These are phyloP conservation scores for Reticulitermes lucifugus DNA, from an alignment of 2,888 invertebrate species.

Conservation along the genomic window DNA sequence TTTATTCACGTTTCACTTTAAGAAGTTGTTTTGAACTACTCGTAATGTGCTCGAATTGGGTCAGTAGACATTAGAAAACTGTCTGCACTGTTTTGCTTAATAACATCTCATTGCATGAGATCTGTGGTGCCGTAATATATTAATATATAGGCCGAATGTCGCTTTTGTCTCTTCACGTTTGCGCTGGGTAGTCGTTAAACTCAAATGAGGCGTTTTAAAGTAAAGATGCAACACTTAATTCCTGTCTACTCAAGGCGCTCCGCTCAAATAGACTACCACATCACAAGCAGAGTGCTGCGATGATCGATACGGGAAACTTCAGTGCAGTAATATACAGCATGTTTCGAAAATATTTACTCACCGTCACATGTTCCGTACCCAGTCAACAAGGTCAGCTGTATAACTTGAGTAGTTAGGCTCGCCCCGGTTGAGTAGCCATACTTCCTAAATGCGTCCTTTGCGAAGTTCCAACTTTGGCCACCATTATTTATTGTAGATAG, in stretches of 20 bases:
- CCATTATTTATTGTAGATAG: too few relatives aligned
- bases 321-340: neutral
- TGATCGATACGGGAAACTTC: neutral
- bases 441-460: too few relatives aligned
- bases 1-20: neutral
- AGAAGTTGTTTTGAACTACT: neutral
- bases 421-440: too few relatives aligned
- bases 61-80: neutral
- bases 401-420: too few relatives aligned
- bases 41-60: neutral
- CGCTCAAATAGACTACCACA: slow-evolving; percentile 4
- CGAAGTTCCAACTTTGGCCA: too few relatives aligned
- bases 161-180: neutral
- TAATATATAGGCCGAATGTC: neutral
- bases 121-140: neutral
- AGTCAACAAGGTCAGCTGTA: too few relatives aligned
- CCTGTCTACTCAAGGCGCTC: neutral
- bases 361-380: neutral
- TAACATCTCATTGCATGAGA: neutral
- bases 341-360: neutral
- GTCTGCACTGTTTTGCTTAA: neutral
- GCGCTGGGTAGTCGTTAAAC: neutral
- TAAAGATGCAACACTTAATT: slow-evolving; percentile 14
- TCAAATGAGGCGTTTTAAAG: slow-evolving; percentile 14
- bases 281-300: neutral